phyloP scores from a whole-genome alignment of 2,888 invertebrate genomes.

The Podotricha telesiphe region DNA sequence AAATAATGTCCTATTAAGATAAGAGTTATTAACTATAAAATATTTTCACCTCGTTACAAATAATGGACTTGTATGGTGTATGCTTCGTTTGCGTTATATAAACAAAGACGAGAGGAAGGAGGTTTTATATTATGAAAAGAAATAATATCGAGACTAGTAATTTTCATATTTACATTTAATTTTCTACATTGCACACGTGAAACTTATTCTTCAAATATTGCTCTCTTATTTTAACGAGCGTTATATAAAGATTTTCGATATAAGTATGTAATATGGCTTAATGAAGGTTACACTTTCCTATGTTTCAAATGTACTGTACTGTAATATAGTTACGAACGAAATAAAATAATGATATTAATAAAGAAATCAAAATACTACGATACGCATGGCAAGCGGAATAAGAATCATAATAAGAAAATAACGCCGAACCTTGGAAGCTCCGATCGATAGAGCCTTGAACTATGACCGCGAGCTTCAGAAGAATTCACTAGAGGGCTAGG shows the following conservation, averaged over 20 bases:
- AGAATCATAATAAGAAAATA: slow-evolving; percentile 49
- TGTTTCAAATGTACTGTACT: no score
- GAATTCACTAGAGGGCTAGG: slow-evolving; percentile 21
- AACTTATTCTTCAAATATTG: no score
- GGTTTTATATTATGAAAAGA: no score
- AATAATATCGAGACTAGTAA: no score
- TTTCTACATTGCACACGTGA: no score
- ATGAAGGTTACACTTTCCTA: no score
- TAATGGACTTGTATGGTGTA: background rate
- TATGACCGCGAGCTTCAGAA: slow-evolving; percentile 39
- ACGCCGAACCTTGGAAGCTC: slow-evolving; percentile 62
- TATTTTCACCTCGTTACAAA: slow-evolving; percentile 31
- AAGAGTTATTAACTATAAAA: slow-evolving; percentile 29
- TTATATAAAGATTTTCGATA: no score
- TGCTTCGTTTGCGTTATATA: background rate
- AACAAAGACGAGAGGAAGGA: slow-evolving; percentile 1
- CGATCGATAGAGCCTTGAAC: slow-evolving; percentile 76
- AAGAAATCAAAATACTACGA: slow-evolving; percentile 5
- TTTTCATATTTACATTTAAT: no score
- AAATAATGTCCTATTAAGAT: slow-evolving; percentile 35
- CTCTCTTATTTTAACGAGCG: no score
- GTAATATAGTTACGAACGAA: background rate
- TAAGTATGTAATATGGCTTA: no score
- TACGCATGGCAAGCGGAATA: background rate
- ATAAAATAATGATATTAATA: background rate